Evolutionary conservation across 2,888 invertebrate genomes (phyloP).

Genomic region (Pseudococcus viburni): DNA sequence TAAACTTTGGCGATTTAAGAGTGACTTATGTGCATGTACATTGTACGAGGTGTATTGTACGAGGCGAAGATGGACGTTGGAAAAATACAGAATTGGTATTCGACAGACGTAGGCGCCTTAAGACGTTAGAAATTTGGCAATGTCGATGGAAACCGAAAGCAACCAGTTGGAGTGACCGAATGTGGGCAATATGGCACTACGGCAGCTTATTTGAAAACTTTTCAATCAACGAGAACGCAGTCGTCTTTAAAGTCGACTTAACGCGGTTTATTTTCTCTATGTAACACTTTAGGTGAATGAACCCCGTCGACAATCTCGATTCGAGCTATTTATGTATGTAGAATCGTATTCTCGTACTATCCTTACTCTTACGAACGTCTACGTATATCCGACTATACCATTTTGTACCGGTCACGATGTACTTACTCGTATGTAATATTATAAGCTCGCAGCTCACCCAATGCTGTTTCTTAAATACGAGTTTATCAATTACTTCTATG

Average conservation of each 20-base stretch:
- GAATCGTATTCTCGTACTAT: not conserved
- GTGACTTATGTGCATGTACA: no score
- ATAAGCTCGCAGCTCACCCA: not conserved
- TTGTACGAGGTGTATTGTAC: no score
- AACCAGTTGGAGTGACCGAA: not conserved
- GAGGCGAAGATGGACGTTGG: not conserved
- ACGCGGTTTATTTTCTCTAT: not conserved
- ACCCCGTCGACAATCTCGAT: conserved; percentile 26
- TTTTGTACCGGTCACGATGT: conserved; percentile 32
- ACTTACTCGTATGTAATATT: not conserved
- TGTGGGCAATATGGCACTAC: not conserved
- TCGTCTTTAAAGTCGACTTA: not conserved
- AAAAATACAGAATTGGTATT: not conserved
- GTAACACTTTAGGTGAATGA: conserved; percentile 35
- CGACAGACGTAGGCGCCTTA: not conserved
- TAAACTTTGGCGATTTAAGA: not conserved
- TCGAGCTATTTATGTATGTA: not conserved
- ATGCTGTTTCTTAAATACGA: not conserved
- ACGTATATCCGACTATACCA: not conserved
- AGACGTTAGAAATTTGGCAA: conserved; percentile 42
- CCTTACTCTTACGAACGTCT: not conserved
- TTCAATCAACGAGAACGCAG: not conserved
- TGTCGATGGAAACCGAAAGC: conserved; percentile 45
- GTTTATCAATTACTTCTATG: not conserved
- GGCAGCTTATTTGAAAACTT: not conserved